These are phyloP conservation scores for Stichopus chloronotus DNA, from an alignment of 35 echinoderm and acorn worm species.

Conservation along the genomic window DNA sequence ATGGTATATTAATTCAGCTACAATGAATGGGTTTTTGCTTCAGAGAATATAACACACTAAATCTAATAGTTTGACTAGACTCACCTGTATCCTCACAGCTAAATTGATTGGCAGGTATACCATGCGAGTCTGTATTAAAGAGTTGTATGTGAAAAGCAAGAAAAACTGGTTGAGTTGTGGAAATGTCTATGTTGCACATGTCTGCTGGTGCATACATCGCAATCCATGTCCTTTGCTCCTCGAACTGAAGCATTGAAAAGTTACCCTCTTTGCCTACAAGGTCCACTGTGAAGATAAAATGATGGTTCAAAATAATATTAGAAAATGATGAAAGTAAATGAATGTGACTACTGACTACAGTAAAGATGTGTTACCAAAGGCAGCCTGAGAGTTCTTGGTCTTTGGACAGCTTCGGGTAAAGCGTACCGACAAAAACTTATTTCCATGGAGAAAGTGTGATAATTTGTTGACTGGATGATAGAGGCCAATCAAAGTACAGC, in stretches of 20 bases:
- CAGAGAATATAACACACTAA: too few species aligned
- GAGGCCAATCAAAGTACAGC: too few species aligned
- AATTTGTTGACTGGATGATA: too few species aligned
- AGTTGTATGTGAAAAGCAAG: conserved; percentile 69
- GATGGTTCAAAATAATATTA: neutral
- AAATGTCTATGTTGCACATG: conserved; percentile 62
- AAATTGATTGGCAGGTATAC: conserved; percentile 73
- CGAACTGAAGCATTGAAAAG: conserved; percentile 64
- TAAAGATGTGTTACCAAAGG: too few species aligned
- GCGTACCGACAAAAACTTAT: too few species aligned
- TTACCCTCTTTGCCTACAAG: conserved; percentile 70
- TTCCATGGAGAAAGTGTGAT: too few species aligned
- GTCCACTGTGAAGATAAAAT: conserved; percentile 53
- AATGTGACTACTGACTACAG: too few species aligned
- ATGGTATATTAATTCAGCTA: too few species aligned
- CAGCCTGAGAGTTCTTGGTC: too few species aligned
- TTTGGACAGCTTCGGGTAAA: too few species aligned
- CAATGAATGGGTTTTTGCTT: too few species aligned
- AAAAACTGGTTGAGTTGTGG: conserved; percentile 48
- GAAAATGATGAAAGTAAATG: too few species aligned
- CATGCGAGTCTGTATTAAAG: conserved; percentile 76
- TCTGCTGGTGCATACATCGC: conserved; percentile 68
- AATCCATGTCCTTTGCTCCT: conserved; percentile 50
- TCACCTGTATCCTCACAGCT: conserved; percentile 90
- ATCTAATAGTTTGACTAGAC: neutral